Base-by-base conservation (phyloP, 2,113 vertebrate species). In the Bufo gargarizans region DNA sequence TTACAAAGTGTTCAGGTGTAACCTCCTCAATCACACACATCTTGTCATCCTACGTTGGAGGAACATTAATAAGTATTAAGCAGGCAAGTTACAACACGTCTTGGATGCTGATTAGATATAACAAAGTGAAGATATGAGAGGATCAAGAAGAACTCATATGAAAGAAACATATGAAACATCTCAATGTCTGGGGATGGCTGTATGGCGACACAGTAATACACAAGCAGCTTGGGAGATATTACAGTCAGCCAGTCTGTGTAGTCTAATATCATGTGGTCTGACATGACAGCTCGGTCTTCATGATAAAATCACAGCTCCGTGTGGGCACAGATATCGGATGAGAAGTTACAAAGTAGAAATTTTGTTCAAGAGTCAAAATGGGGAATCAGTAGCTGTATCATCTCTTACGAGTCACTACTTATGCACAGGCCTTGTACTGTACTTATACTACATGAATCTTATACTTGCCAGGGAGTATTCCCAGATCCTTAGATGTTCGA, bases 1-100 rank as follows among this genome's bases (percentile, higher is more conserved):
- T 80, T 43, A 69, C 76, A 63, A 79, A 78, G 77, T 58, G 22
- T 13, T 49, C 67, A 71, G 19, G 61, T 50, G 58, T n/a, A 87
- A 50, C 43, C 3, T 71, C 77, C 63, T 43, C 71, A 87, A 86
- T 87, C 77, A 65, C 58, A 33, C n/a, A 56, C 77, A 71, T 65
- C 11, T 80, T 87, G 63, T 87, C 63, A 71, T 87, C 86, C 49
- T 87, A 80, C 56, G 86, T 80, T 53, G 67, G 50, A 55, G 77
- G 71, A 79, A 67, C 77, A 80, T 87, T 86, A 77, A 77, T 77
- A 67, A 67, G 61, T 47, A 67, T 47, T 72, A 58, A 47, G 53
- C 67, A 76, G 77, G 6, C 49, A 33, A 71, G 50, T 17, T 76
- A 45, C 56, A 17, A 87, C 86, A 71, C 65, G 63, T n/a, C 65